A percentile compares a stretch with the other conserved stretches of the same genome.
Conservation (phyloP, 2,888 invertebrate species). For the Diaprepes abbreviatus region DNA sequence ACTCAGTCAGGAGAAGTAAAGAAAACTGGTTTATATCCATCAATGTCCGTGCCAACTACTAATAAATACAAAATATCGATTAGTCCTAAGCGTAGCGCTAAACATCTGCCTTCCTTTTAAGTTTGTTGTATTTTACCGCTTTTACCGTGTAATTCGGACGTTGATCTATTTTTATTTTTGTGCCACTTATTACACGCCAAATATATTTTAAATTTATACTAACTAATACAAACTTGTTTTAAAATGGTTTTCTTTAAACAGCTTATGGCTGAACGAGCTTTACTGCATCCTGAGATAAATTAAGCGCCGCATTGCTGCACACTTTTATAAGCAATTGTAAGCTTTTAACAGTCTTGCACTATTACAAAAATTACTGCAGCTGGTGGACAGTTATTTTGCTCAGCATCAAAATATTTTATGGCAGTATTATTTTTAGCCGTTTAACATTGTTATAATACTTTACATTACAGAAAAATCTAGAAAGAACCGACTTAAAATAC, state of each 20-base stretch:
- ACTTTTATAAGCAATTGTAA: constrained; percentile 9
- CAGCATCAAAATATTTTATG: too few relatives aligned
- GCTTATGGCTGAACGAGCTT: constrained; percentile 15
- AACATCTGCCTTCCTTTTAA: constrained; percentile 30
- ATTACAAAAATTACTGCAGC: not conserved
- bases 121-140: constrained; percentile 26
- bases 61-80: constrained; percentile 48
- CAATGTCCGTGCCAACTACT: constrained; percentile 48
- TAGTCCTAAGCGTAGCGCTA: constrained; percentile 23
- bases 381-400: too few relatives aligned
- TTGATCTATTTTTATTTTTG: constrained; percentile 25
- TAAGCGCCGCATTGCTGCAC: constrained; percentile 20
- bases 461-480: too few relatives aligned
- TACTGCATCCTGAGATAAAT: constrained; percentile 20
- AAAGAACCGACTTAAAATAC: too few relatives aligned
- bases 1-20: constrained; percentile 38
- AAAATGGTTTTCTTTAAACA: constrained; percentile 17
- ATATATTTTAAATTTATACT: not conserved
- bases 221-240: constrained; percentile 9
- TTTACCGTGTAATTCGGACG: constrained; percentile 26
- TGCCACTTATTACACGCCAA: constrained; percentile 14
- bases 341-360: not conserved
- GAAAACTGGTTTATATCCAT: constrained; percentile 45
- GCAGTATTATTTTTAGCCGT: too few relatives aligned
- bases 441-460: too few relatives aligned